phyloP scores from a whole-genome alignment of 2,113 vertebrate species.

The Okapia johnstoni region DNA sequence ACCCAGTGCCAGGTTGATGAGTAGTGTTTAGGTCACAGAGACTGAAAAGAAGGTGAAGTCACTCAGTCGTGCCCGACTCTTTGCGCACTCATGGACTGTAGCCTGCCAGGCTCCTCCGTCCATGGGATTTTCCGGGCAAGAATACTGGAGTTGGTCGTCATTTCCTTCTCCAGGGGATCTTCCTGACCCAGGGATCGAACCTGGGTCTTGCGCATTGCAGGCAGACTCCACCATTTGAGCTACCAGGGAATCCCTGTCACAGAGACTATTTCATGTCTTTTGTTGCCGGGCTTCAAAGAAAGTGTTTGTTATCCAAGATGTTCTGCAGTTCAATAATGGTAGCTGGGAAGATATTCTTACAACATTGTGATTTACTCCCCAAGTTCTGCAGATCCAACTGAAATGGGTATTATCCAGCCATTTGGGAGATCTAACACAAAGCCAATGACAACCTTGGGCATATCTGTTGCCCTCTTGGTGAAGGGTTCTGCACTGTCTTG shows the following conservation, averaged over 20 bases:
- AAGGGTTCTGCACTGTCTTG: not conserved
- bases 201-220: not conserved
- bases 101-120: not conserved
- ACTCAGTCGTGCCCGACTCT: not conserved
- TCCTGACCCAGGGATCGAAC: not conserved
- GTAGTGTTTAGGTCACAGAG: not conserved
- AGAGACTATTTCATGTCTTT: not conserved
- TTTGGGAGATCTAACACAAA: not conserved
- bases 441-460: fast-evolving
- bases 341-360: not conserved
- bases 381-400: not conserved
- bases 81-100: not conserved
- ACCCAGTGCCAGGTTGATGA: not conserved
- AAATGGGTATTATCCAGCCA: not conserved
- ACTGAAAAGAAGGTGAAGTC: not conserved
- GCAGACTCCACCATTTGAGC: not conserved
- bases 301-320: not conserved
- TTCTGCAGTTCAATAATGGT: not conserved
- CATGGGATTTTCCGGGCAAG: not conserved
- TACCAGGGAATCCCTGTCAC: not conserved
- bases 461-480: not conserved
- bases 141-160: not conserved
- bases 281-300: not conserved
- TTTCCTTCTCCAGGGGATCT: not conserved
- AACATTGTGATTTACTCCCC: not conserved